Conservation (phyloP, 2,797 vertebrate genomes). For the Agapornis canus region DNA sequence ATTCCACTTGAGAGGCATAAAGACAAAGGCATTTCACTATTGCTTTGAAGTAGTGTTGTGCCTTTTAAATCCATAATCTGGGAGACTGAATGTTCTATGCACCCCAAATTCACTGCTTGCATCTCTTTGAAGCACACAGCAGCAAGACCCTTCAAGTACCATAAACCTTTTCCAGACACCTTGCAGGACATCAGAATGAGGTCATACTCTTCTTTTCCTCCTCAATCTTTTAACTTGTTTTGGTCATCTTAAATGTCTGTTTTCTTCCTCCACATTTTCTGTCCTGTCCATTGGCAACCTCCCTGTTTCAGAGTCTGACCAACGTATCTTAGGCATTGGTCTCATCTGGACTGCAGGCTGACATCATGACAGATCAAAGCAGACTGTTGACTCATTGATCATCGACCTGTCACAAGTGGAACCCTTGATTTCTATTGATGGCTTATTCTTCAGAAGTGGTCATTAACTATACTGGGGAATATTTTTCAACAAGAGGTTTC, state of each 20-base stretch:
- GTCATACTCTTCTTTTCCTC: background rate
- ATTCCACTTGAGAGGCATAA: background rate
- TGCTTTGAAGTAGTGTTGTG: background rate
- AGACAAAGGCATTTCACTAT: background rate
- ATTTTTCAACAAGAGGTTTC: background rate
- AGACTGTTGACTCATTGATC: background rate
- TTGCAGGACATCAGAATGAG: background rate
- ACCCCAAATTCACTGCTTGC: background rate
- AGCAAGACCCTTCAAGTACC: background rate
- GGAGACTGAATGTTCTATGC: background rate
- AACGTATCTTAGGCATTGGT: background rate
- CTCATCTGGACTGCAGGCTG: background rate
- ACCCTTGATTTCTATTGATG: background rate
- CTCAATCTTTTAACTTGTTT: background rate
- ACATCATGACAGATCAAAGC: background rate
- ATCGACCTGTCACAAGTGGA: background rate
- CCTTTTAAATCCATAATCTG: background rate
- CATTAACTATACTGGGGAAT: background rate
- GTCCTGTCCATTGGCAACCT: background rate
- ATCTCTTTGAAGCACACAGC: background rate
- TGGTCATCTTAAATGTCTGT: background rate
- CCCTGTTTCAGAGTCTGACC: background rate
- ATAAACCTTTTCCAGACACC: background rate
- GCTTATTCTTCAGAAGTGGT: background rate
- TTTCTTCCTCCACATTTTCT: background rate